Evolutionary conservation across 2,113 vertebrate species (phyloP), one percentile per base, ranked within the genome.

Genomic region (Psittacus erithacus): DNA sequence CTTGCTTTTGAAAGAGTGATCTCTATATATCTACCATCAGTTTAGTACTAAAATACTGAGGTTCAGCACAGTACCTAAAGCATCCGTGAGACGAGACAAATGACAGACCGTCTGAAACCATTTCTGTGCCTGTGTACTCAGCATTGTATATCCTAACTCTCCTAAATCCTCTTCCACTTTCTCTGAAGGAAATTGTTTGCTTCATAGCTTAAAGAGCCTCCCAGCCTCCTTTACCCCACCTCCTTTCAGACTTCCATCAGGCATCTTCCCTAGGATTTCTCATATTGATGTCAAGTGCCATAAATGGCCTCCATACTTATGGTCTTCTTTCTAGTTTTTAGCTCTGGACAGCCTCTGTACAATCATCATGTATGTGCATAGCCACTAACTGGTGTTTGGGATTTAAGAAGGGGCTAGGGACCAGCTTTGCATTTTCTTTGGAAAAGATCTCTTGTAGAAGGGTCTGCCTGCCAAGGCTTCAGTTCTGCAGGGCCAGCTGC

Each of bases 221-320:
- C 7, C 0, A 0, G 9, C 3, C 15, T 5, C 19, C 19, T 79
- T 65, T 20, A 65, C 41, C 9, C 33, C 39, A 50, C 3, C 4
- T 24, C 14, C 13, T 64, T 69, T 55, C 24, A 28, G 27, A 22
- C 8, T 78, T 87, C 29, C 4, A 2, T 43, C 53, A 60, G 73
- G 6, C 18, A 17, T 23, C 9, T 82, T 77, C 25, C 13, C 18
- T 33, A 22, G 24, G 33, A 15, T 69, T 91, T 13, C n/a, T 24
- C 33, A 4, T 7, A 6, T 1, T 57, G 35, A 29, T 60, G 33
- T 13, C 52, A 31, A n/a, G 19, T 8, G 8, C 41, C 23, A 20
- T 23, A 49, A 80, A 10, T 20, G 57, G 13, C 12, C 20, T 29
- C 10, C 5, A 6, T 74, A 39, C 3, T 29, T 25, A 1, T 3